Conservation (phyloP, 64 coral and sea anemone species). For the Stylophora pistillata region DNA sequence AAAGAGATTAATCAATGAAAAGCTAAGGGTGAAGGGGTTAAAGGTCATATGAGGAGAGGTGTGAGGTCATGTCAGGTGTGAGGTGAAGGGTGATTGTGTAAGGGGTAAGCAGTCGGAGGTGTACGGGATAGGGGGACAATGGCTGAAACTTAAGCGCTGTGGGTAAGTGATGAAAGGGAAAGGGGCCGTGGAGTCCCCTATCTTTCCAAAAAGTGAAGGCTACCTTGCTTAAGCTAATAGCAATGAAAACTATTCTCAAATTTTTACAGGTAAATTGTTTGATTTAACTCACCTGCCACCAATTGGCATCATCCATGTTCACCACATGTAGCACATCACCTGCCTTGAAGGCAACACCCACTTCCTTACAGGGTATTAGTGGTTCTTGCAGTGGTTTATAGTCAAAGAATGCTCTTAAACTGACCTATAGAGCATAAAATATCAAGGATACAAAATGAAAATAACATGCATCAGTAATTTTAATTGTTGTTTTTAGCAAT, state of each 20-base stretch:
- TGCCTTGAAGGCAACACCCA: conserved; percentile 59
- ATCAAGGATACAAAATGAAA: neutral
- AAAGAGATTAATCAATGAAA: too few relatives aligned
- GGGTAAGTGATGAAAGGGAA: too few relatives aligned
- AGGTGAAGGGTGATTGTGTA: too few relatives aligned
- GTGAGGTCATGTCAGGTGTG: too few relatives aligned
- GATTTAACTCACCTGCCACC: conserved; percentile 77
- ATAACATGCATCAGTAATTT: too few relatives aligned
- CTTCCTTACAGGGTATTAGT: conserved; percentile 82
- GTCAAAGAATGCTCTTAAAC: conserved; percentile 79
- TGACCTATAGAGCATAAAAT: conserved; percentile 38
- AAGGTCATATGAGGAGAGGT: too few relatives aligned
- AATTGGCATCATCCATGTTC: conserved; percentile 76
- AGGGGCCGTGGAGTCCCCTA: too few relatives aligned
- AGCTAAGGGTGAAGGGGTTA: too few relatives aligned
- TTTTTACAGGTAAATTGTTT: neutral
- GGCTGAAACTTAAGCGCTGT: too few relatives aligned
- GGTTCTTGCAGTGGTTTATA: conserved; percentile 77
- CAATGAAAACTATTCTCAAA: neutral
- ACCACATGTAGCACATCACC: conserved; percentile 84
- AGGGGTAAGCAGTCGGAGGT: too few relatives aligned
- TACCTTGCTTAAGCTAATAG: neutral
- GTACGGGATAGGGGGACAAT: too few relatives aligned
- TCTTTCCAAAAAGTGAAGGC: neutral
- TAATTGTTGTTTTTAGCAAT: too few relatives aligned